These are phyloP conservation scores for Ganaspis sp. DNA, from an alignment of 1,140 invertebrate species.

Conservation along the genomic window DNA sequence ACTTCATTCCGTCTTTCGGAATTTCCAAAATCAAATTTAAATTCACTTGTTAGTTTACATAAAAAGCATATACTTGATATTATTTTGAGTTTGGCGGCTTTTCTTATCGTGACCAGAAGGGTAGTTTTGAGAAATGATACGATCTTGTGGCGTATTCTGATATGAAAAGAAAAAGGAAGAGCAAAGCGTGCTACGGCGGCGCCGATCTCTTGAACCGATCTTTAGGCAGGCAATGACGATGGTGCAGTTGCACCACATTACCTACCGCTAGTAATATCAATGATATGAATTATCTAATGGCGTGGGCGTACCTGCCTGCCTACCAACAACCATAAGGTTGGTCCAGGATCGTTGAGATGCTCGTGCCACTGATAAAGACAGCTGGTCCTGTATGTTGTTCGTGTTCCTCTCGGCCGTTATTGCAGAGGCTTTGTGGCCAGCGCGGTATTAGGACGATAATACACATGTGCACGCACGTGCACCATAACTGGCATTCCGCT, in stretches of 20 bases:
- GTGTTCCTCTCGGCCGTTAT: conserved; percentile 27
- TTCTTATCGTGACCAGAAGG: background rate
- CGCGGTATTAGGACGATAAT: conserved; percentile 62
- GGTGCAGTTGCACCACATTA: conserved; percentile 44
- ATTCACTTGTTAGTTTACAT: too few relatives aligned
- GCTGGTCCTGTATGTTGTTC: background rate
- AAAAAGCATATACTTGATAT: too few relatives aligned
- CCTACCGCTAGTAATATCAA: conserved; percentile 51
- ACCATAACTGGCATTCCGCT: conserved; percentile 57
- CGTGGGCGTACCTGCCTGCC: conserved; percentile 53
- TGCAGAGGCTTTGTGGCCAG: conserved; percentile 40
- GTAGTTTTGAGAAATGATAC: background rate
- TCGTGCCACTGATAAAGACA: conserved; percentile 51
- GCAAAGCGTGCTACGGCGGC: background rate
- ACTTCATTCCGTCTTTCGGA: too few relatives aligned
- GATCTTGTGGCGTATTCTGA: background rate
- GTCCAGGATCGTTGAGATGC: conserved; percentile 27
- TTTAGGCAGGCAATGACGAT: conserved; percentile 45
- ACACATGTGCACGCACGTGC: conserved; percentile 57
- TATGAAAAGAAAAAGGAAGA: background rate
- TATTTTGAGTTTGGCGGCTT: too few relatives aligned
- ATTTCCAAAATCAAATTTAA: too few relatives aligned
- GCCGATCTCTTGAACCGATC: conserved; percentile 45
- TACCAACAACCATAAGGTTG: conserved; percentile 33
- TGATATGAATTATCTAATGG: conserved; percentile 60